Percentiles rank a stretch among this genome's conserved stretches.
These are phyloP conservation scores for Strix occidentalis DNA, from an alignment of 2,797 vertebrate genomes.

Conservation along the genomic window DNA sequence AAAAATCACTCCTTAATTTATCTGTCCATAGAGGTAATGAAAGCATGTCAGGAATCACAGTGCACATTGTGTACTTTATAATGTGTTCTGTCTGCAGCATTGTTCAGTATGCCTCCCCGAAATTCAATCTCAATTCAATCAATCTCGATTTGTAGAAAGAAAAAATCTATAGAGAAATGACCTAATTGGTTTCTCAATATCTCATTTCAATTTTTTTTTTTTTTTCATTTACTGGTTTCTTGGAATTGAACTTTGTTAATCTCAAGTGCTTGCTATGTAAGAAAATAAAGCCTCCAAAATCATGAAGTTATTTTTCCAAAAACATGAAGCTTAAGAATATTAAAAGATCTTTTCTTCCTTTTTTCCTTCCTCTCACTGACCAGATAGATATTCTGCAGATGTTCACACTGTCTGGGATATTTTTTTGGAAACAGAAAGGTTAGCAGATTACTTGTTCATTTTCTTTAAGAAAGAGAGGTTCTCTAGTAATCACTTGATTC, in stretches of 20 bases:
- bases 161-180: constrained; percentile 1
- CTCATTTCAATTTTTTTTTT: background rate
- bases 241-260: background rate
- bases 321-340: background rate
- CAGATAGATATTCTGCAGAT: background rate
- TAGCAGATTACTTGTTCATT: background rate
- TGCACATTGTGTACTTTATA: background rate
- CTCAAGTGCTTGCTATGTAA: background rate
- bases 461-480: background rate
- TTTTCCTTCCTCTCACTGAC: background rate
- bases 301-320: background rate
- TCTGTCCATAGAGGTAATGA: background rate
- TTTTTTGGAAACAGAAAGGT: background rate
- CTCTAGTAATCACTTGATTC: background rate
- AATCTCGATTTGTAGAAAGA: constrained; percentile 23
- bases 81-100: background rate
- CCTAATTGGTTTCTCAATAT: constrained; percentile 43
- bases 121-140: constrained; percentile 30
- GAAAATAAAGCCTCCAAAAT: background rate
- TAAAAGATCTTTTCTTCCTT: background rate
- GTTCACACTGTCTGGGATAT: background rate
- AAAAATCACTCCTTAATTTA: constrained; percentile 2
- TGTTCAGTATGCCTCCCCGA: background rate
- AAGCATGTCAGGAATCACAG: background rate
- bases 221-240: constrained; percentile 8